Conservation (phyloP, 1,140 invertebrate genomes). For the Habropoda laboriosa region DNA sequence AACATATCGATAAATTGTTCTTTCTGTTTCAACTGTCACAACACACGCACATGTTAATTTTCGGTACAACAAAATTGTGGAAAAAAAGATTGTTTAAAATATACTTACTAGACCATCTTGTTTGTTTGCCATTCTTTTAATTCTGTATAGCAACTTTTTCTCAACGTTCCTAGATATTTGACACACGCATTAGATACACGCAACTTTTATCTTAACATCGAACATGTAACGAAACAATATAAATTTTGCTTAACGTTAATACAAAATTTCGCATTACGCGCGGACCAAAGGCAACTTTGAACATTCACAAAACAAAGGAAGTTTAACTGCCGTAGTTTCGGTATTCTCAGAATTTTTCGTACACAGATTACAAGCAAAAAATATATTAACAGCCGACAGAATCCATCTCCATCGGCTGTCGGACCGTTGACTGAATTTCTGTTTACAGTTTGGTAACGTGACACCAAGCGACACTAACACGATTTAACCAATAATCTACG, state of each 20-base stretch:
- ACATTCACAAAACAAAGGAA: neutral
- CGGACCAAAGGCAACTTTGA: neutral
- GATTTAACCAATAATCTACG: neutral
- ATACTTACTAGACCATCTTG: neutral
- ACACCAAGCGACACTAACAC: neutral
- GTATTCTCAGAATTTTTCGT: neutral
- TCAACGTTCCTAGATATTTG: neutral
- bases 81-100: neutral
- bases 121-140: neutral
- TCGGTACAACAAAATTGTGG: neutral
- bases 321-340: no score
- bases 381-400: neutral
- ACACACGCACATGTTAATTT: neutral
- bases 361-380: neutral
- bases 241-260: no score
- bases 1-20: neutral
- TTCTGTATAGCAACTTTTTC: neutral
- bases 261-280: neutral
- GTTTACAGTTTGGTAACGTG: constrained; percentile 9
- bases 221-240: neutral
- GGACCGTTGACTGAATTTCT: constrained; percentile 15
- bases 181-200: neutral
- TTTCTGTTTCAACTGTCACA: neutral
- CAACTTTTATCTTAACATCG: no score
- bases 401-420: neutral